Evolutionary conservation across 1,140 invertebrate species (phyloP), one percentile per base, ranked within the genome.

Genomic region (Acromyrmex echinatior): DNA sequence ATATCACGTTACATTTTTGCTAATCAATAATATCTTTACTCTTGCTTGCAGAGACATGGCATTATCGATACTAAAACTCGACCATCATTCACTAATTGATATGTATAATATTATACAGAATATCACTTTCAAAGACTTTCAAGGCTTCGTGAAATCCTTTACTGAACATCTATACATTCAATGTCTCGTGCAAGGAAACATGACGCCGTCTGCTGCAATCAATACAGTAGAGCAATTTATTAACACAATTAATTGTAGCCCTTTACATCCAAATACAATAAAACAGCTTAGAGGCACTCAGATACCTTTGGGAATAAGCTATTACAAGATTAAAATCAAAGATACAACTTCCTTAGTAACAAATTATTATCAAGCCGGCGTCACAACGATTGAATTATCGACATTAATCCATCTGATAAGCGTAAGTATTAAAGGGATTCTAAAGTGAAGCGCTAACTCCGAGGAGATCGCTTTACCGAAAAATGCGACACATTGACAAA

Each of bases 361-460:
- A 18, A 98, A 99, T 94, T 99, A 99, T 94, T 99, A 99, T 95
- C 98, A 99, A 94, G 97, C 96, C 14, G 97, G 97, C 3, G 93
- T 94, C 0, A 94, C 96, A 63, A 96, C 96, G 2, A 96, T 97
- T 0, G 95, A 96, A 56, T 96, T 96, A 39, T 96, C 96, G 66
- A 97, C 97, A 87, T 96, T 98, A 0, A 95, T 98, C 0, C 98
- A 99, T 94, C 93, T 99, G 10, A 93, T 99, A 70, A 96, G 97
- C 94, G 97, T 97, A 95, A 95, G 95, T 90, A 21, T 21, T 39
- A 49, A 70, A 0, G 7, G 35, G 35, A 39, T 10, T 10, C 10
- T 45, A 45, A 45, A 45, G 9, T 45, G 10, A 45, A 12, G 1
- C 39, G 0, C 2, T 0, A 10, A 45, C 2, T 10, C 2, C 10